Base-by-base conservation (phyloP, 30 jellyfish, hydroid and myxozoan genomes). In the Hydractinia echinata region DNA sequence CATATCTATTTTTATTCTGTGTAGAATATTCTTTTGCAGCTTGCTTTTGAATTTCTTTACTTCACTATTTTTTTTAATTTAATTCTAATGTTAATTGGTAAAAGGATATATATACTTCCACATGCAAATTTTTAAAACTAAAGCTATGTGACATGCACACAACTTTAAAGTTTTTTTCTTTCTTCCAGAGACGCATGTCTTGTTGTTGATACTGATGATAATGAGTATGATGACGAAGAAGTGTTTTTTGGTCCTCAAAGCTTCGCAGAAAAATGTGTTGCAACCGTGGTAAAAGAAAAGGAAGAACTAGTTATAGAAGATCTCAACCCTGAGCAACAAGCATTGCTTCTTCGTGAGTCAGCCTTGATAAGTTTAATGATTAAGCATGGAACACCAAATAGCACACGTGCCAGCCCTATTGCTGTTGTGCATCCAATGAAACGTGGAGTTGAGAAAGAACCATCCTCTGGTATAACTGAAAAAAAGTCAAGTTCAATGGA, bases 191-290 rank as follows among this genome's bases (percentile, higher is more conserved):
- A 39, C 50, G 62, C 20, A 11, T 74, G 50, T 48, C 66, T 50
- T 20, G 19, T 74, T 48, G 61, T 50, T 66, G 52, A 54, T 56
- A 30, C 19, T 8, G 53, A 54, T 7, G 61, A 50, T 18, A 13
- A 69, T 9, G 96, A 79, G 53, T 94, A 89, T 55, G 96, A 81
- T 74, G 99, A 94, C 8, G 93, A 85, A 48, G 99, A 88, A 82
- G 95, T 94, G 61, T 94, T 94, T 68, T 88, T 94, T 83, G 99
- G 99, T 5, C 99, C 99, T 1, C 91, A 82, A 55, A 87, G 96
- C 8, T 90, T 81, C 54, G 30, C 72, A 60, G 99, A 94, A 71
- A 69, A 89, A 74, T 82, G 96, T 72, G 96, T 90, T 10, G 94
- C 95, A 52, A 89, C 77, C 4, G 97, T 79, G 19, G 96, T 79